phyloP scores from a whole-genome alignment of 2,113 vertebrate genomes.

The Azemiops feae region DNA sequence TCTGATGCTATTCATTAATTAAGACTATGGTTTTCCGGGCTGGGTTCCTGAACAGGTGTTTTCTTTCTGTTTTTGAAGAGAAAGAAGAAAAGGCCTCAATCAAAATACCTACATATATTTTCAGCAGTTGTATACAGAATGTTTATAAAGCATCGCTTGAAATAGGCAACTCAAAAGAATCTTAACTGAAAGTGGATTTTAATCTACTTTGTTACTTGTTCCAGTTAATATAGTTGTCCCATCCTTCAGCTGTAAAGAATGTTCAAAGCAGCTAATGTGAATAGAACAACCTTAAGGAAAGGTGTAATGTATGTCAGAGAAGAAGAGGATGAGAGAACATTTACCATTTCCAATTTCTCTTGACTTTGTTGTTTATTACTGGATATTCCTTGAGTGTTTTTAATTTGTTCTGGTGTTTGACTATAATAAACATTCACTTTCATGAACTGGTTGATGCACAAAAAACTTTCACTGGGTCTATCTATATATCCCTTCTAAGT shows the following conservation, averaged over 20 bases:
- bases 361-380: neutral
- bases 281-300: neutral
- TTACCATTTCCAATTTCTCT: neutral
- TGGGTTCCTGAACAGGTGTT: slow-evolving; percentile 71
- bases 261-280: neutral
- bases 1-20: slow-evolving; percentile 72
- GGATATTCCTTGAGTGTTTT: too few relatives aligned
- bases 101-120: slow-evolving; percentile 46
- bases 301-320: neutral
- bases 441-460: neutral
- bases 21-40: slow-evolving; percentile 67
- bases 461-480: neutral
- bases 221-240: neutral
- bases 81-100: neutral
- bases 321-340: neutral
- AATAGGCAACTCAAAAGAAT: slow-evolving; percentile 27
- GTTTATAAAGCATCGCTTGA: slow-evolving; percentile 45
- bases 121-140: slow-evolving; percentile 42
- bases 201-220: slow-evolving; percentile 2
- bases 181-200: slow-evolving; percentile 10
- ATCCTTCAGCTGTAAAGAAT: neutral
- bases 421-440: neutral
- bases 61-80: slow-evolving; percentile 42
- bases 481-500: neutral
- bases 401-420: neutral